phyloP scores from a whole-genome alignment of 2,113 vertebrate genomes.

The Atlantisia rogersi region DNA sequence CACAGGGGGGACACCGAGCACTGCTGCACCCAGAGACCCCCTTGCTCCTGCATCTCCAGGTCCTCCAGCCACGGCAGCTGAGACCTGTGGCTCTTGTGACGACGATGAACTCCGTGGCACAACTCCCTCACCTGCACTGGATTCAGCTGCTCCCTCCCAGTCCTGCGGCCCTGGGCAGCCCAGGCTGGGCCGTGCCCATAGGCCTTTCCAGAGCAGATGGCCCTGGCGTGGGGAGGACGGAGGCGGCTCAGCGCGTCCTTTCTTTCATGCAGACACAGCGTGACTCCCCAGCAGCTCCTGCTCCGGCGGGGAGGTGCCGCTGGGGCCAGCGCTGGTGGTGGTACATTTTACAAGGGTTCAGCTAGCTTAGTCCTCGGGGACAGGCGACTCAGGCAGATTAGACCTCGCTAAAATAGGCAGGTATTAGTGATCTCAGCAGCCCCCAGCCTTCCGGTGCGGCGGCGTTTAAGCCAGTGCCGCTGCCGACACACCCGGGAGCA shows the following conservation, averaged over 20 bases:
- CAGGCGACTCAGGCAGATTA: constrained; percentile 70
- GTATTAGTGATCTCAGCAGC: constrained; percentile 67
- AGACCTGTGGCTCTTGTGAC: not conserved
- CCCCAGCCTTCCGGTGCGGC: not conserved
- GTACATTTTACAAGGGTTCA: constrained; percentile 50
- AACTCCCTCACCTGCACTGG: not conserved
- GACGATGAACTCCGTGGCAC: rapidly evolving
- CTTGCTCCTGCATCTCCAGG: not conserved
- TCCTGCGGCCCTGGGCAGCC: not conserved
- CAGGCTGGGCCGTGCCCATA: not conserved
- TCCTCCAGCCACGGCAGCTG: not conserved
- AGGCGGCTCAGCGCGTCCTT: constrained; percentile 17
- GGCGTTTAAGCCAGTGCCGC: not conserved
- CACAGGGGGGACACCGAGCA: rapidly evolving
- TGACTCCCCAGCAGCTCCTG: not conserved
- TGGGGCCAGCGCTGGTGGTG: not conserved
- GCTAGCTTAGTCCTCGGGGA: constrained; percentile 59
- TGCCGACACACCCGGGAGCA: not conserved
- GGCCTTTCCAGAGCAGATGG: constrained; percentile 60
- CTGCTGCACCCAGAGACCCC: no score
- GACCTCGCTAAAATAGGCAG: constrained; percentile 67
- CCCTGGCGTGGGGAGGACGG: not conserved
- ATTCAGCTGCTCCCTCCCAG: not conserved
- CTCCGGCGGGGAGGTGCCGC: not conserved
- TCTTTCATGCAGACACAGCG: constrained; percentile 30